Evolutionary conservation across 2,797 vertebrate species (phyloP).

Genomic region (Rousettus madagascariensis): DNA sequence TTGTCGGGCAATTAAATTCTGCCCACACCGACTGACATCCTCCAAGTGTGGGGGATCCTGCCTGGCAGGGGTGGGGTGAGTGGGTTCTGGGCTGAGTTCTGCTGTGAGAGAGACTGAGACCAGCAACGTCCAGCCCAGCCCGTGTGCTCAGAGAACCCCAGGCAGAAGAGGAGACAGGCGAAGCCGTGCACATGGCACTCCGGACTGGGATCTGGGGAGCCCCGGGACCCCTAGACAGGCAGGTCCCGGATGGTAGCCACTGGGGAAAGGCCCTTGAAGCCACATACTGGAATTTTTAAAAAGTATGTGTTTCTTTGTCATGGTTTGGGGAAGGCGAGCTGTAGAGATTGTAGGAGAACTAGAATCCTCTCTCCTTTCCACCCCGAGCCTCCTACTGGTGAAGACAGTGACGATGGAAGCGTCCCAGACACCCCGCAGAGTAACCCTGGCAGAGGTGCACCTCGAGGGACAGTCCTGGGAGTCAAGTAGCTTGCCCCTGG

Average conservation of each 20-base stretch:
- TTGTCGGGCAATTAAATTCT: constrained; percentile 62
- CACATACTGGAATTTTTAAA: fast-evolving
- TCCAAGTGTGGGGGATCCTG: not conserved
- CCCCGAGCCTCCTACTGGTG: not conserved
- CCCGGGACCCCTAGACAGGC: no score
- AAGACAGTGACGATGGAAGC: fast-evolving
- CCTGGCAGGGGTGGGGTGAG: fast-evolving
- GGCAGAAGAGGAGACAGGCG: not conserved
- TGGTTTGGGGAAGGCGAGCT: not conserved
- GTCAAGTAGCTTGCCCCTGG: not conserved
- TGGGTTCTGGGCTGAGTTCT: not conserved
- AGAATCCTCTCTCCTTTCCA: not conserved
- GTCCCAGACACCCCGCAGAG: fast-evolving
- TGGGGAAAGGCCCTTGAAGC: not conserved
- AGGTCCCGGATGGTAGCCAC: no score
- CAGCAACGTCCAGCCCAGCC: not conserved
- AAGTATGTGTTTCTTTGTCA: not conserved
- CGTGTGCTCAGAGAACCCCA: not conserved
- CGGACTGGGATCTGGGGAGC: not conserved
- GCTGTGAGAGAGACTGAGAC: not conserved
- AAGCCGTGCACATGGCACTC: fast-evolving
- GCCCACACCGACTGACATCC: constrained; percentile 42
- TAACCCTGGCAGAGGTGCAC: not conserved
- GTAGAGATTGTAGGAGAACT: not conserved
- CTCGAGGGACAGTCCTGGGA: not conserved